These are phyloP conservation scores for Eulemur mongoz DNA, from an alignment of 2,797 vertebrate genomes.

Conservation along the genomic window DNA sequence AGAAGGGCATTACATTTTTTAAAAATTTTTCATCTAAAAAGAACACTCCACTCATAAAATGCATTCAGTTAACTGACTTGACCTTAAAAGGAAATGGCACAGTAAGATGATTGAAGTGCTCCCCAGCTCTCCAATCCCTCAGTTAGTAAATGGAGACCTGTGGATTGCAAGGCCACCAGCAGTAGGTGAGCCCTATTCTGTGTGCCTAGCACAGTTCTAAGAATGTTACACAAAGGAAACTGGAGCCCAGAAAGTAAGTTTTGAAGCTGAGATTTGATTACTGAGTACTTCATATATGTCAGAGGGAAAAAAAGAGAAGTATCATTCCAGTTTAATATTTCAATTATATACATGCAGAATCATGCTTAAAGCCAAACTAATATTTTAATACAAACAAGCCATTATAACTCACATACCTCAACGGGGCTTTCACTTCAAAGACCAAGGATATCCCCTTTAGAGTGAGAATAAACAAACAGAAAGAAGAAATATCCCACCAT, in stretches of 20 bases:
- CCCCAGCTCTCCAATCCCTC: not conserved
- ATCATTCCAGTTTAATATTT: not conserved
- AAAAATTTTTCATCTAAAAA: not conserved
- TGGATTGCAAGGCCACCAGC: not conserved
- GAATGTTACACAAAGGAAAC: not conserved
- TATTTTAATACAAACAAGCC: not conserved
- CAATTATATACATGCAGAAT: not conserved
- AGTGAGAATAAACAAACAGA: not conserved
- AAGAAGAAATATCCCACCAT: not conserved
- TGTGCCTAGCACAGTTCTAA: not conserved
- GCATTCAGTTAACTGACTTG: not conserved
- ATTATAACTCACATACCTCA: not conserved
- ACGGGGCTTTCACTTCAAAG: not conserved
- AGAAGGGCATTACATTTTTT: not conserved
- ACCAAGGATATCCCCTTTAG: not conserved
- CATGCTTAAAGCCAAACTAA: not conserved
- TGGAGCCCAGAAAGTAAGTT: not conserved
- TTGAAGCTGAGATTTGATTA: constrained; percentile 6
- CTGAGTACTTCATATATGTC: not conserved
- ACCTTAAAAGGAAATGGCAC: not conserved
- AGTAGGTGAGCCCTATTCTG: not conserved
- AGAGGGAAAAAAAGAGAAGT: not conserved
- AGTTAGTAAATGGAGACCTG: not conserved
- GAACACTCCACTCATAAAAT: not conserved
- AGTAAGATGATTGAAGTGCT: not conserved